These are phyloP conservation scores for Xylocopa sonorina DNA, from an alignment of 1,140 invertebrate species.

Conservation along the genomic window DNA sequence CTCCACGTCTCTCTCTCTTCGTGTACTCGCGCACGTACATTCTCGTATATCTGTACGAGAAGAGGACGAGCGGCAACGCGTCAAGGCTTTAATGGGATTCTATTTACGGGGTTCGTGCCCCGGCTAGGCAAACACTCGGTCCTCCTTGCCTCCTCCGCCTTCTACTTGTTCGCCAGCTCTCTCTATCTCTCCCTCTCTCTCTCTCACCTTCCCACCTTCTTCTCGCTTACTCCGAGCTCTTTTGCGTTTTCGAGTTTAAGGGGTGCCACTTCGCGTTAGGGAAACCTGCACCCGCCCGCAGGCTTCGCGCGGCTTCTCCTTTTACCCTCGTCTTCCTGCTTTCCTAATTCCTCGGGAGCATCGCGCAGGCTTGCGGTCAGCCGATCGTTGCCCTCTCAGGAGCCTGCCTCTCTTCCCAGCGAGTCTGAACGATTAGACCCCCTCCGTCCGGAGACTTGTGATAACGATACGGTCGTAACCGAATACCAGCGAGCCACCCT, in stretches of 20 bases:
- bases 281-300: constrained; percentile 32
- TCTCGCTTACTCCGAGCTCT: constrained; percentile 7
- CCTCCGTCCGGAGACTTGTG: no score
- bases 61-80: constrained; percentile 67
- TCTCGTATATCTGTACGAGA: constrained; percentile 43
- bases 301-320: neutral
- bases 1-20: neutral
- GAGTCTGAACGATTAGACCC: no score
- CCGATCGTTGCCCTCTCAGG: neutral
- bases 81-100: constrained; percentile 80
- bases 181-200: constrained; percentile 21
- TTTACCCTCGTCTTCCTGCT: neutral
- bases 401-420: neutral
- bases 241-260: constrained; percentile 57
- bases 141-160: constrained; percentile 28
- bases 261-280: constrained; percentile 64
- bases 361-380: neutral
- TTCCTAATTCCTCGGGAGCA: constrained; percentile 19
- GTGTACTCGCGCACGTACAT: constrained; percentile 20
- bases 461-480: no score
- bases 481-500: no score
- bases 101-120: constrained; percentile 79
- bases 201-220: constrained; percentile 14
- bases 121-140: constrained; percentile 76
- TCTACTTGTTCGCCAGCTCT: no score